Evolutionary conservation across 2,113 vertebrate species (phyloP), one percentile per base, ranked within the genome.

Genomic region (Tachuris rubrigastra): DNA sequence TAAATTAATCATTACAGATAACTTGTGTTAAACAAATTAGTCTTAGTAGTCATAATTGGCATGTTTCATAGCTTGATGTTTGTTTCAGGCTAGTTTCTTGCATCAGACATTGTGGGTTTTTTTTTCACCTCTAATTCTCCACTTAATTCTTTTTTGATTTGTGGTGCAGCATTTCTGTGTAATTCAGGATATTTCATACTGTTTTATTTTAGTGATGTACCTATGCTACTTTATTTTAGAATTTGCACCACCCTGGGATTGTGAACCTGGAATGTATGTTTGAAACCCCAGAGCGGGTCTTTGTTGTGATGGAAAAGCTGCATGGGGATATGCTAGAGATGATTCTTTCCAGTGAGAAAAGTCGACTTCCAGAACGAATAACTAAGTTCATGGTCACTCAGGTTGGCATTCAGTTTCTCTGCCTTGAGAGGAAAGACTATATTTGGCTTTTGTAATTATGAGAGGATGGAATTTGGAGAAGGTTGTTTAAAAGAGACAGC

Each of bases 191-290:
- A 79, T 87, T 90, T 62, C 24, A 19, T 49, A 30, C 77, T 81
- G n/a, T 35, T 81, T 50, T 63, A 31, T 63, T 78, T 69, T 90
- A 88, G 21, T 81, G 52, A 65, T 69, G 16, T 77, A 37, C 35
- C 25, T 95, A 3, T 77, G 24, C n/a, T 96, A 21, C 41, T 91
- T 90, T 89, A 24, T 63, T 91, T 82, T 65, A 99, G 99, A 99
- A 99, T 97, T 98, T 99, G 94, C 99, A 99, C 94, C 99, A 99
- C 93, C 99, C 99, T 92, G 99, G 99, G 65, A 99, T 99, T 82
- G 99, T 99, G 77, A 99, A 99, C 97, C 98, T 99, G 98, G 99
- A 99, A 98, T 99, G 99, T 88, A 99, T 99, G 99, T 99, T 99
- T 92, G 99, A 99, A 98, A 99, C 99, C 3, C 99, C 99, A 1